Evolutionary conservation across 1,140 invertebrate species (phyloP).

Genomic region (Drosophila suzukii): DNA sequence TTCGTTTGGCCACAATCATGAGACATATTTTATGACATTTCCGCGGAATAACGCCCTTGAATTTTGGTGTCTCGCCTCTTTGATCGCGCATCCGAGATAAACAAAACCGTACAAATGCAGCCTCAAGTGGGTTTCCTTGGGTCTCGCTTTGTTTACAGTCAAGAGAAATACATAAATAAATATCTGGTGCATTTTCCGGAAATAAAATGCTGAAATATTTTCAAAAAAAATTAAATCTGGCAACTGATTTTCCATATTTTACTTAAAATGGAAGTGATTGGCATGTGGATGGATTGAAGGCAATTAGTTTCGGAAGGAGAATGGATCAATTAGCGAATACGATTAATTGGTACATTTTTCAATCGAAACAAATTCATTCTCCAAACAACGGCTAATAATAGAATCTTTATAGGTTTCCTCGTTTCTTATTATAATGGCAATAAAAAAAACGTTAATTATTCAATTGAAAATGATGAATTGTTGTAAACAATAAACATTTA

Average conservation of each 20-base stretch:
- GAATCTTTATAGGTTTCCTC: conserved; percentile 21
- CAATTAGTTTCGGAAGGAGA: conserved; percentile 14
- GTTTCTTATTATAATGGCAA: conserved; percentile 12
- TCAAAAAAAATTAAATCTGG: conserved; percentile 11
- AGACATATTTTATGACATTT: neutral
- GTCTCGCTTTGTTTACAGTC: conserved; percentile 30
- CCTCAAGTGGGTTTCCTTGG: conserved; percentile 43
- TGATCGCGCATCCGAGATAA: conserved; percentile 30
- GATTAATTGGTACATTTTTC: conserved; percentile 18
- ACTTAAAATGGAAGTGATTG: conserved; percentile 2
- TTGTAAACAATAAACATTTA: neutral
- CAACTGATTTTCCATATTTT: conserved; percentile 3
- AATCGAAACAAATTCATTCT: conserved; percentile 5
- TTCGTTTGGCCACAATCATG: neutral
- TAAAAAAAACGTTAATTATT: conserved; percentile 12
- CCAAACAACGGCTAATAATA: conserved; percentile 31
- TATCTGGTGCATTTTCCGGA: conserved; percentile 31
- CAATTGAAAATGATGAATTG: conserved; percentile 8
- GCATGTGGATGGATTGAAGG: conserved; percentile 3
- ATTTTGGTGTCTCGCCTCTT: neutral
- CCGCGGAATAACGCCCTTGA: conserved; percentile 25
- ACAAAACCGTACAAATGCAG: conserved; percentile 31
- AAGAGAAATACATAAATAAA: conserved; percentile 42
- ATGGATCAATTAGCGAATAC: conserved; percentile 25
- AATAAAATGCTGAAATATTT: conserved; percentile 31